Conservation (phyloP, 2,113 vertebrate species). For the Hypomesus transpacificus region DNA sequence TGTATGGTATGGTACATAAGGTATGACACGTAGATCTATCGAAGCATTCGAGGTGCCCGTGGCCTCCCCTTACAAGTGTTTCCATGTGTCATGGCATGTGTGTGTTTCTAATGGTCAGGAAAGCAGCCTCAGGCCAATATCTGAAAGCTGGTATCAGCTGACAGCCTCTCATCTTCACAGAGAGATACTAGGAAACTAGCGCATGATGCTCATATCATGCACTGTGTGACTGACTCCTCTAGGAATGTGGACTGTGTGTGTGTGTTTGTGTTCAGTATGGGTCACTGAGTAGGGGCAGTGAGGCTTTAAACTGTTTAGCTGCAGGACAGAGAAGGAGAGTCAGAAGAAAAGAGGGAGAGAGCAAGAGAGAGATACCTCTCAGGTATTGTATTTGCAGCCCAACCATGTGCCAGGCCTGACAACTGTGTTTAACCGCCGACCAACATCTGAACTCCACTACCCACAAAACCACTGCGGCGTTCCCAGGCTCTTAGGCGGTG, state of each 20-base stretch:
- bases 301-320: background rate
- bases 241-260: background rate
- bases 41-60: conserved; percentile 25
- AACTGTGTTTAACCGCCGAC: background rate
- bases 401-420: background rate
- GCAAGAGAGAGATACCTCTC: background rate
- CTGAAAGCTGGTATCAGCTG: background rate
- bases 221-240: background rate
- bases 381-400: too few relatives aligned
- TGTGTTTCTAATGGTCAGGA: background rate
- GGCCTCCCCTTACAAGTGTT: conserved; percentile 25
- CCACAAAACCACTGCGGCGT: background rate
- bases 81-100: conserved; percentile 45
- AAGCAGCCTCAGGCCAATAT: background rate
- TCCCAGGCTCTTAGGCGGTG: background rate
- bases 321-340: background rate
- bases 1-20: conserved; percentile 41
- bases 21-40: conserved; percentile 44
- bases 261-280: background rate
- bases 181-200: background rate
- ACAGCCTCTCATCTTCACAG: background rate
- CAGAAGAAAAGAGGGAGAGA: background rate
- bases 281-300: too few relatives aligned
- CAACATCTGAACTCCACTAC: background rate
- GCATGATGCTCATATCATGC: background rate